Evolutionary conservation across 37 sponge, comb jelly and placozoan species (phyloP).

Genomic region (Mnemiopsis leidyi): DNA sequence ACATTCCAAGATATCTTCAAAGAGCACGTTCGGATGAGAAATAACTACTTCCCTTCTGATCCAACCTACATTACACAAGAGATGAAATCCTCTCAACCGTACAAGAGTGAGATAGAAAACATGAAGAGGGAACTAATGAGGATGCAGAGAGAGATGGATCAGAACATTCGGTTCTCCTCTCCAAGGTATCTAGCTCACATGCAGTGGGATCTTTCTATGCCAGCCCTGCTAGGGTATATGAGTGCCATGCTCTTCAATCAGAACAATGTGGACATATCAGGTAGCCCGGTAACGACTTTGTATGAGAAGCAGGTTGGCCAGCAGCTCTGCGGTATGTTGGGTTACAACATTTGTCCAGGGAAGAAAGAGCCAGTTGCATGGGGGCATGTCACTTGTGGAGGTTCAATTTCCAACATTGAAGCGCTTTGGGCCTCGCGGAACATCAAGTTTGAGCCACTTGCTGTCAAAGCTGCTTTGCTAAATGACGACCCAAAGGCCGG

Average conservation of each 20-base stretch:
- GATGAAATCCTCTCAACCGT: background rate
- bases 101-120: background rate
- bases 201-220: slow-evolving; percentile 52
- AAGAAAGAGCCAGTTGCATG: background rate
- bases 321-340: slow-evolving; percentile 63
- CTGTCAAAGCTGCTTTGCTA: slow-evolving; percentile 22
- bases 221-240: slow-evolving; percentile 57
- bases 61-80: slow-evolving; percentile 18
- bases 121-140: background rate
- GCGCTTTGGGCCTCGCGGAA: slow-evolving; percentile 61
- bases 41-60: background rate
- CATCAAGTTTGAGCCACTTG: slow-evolving; percentile 41
- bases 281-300: slow-evolving; percentile 26
- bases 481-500: background rate
- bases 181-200: slow-evolving; percentile 24
- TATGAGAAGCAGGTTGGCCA: slow-evolving; percentile 57
- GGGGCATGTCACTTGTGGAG: slow-evolving; percentile 66
- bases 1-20: background rate
- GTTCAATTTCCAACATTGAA: slow-evolving; percentile 65
- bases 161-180: background rate
- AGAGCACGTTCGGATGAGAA: background rate
- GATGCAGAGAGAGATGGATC: background rate
- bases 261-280: slow-evolving; percentile 63
- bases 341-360: background rate
- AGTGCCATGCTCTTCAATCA: slow-evolving; percentile 67